Conservation (phyloP, 2,888 invertebrate species). For the Mythimna impura region DNA sequence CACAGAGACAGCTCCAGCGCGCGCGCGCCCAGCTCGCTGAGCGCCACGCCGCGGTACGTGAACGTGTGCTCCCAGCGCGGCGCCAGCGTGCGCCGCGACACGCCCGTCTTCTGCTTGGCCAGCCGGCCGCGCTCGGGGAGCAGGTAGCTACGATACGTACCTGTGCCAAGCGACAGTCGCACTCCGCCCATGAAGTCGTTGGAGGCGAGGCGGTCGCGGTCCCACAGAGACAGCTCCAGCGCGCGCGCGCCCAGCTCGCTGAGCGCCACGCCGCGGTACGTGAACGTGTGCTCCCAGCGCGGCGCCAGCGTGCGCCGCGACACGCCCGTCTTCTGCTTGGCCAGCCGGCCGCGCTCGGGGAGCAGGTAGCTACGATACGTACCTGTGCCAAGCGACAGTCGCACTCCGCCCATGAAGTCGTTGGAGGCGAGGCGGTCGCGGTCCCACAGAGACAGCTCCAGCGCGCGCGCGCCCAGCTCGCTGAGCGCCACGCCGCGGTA, state of each 20-base stretch:
- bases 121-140: conserved; percentile 97
- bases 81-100: conserved; percentile 94
- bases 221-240: conserved; percentile 98
- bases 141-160: conserved; percentile 83
- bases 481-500: conserved; percentile 96
- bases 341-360: conserved; percentile 96
- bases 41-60: conserved; percentile 96
- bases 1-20: conserved; percentile 98
- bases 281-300: conserved; percentile 97
- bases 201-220: conserved; percentile 97
- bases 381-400: conserved; percentile 95
- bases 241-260: conserved; percentile 95
- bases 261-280: conserved; percentile 96
- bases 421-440: conserved; percentile 98
- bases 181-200: conserved; percentile 99
- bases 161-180: conserved; percentile 95
- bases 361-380: conserved; percentile 91
- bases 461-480: conserved; percentile 95
- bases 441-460: conserved; percentile 99
- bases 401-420: conserved; percentile 98
- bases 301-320: conserved; percentile 95
- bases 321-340: conserved; percentile 98
- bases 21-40: conserved; percentile 94
- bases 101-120: conserved; percentile 97
- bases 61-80: conserved; percentile 98